These are phyloP conservation scores for Synergus gifuensis DNA, from an alignment of 2,888 invertebrate genomes.

Conservation along the genomic window DNA sequence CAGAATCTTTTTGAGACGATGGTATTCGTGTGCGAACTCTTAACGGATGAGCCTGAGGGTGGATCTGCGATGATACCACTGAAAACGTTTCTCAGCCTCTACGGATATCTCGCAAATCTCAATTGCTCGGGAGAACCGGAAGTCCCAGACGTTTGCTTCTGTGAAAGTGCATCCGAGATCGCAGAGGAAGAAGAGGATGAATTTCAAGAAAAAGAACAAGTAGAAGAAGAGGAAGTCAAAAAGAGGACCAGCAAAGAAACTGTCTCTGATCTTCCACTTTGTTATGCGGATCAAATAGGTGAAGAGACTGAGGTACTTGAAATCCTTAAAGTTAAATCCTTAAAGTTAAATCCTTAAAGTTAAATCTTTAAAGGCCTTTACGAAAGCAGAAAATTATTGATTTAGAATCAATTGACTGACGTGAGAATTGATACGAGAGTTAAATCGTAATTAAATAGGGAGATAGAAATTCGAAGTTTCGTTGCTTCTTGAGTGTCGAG, in stretches of 20 bases:
- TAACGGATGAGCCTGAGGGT: conserved; percentile 91
- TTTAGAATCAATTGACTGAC: background rate
- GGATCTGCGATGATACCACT: conserved; percentile 87
- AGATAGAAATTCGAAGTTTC: background rate
- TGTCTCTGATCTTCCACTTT: conserved; percentile 8
- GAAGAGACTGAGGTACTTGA: background rate
- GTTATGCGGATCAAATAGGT: background rate
- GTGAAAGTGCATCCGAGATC: conserved; percentile 25
- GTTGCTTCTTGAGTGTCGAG: background rate
- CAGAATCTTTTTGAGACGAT: conserved; percentile 88
- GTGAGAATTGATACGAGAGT: background rate
- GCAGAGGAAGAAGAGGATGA: background rate
- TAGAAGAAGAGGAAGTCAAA: background rate
- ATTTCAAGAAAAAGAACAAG: conserved; percentile 3
- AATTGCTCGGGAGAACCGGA: conserved; percentile 64
- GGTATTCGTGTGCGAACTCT: conserved; percentile 88
- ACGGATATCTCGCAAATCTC: conserved; percentile 69
- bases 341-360: background rate
- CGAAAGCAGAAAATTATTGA: background rate
- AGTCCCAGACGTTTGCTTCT: conserved; percentile 37
- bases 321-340: background rate
- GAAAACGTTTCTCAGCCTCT: conserved; percentile 81
- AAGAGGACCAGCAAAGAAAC: conserved; percentile 6
- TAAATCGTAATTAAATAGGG: background rate
- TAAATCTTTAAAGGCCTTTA: background rate